Percentiles rank a stretch among this genome's conserved stretches.
phyloP scores from a whole-genome alignment of 1,140 invertebrate species.

The Zaprionus tsacasi region DNA sequence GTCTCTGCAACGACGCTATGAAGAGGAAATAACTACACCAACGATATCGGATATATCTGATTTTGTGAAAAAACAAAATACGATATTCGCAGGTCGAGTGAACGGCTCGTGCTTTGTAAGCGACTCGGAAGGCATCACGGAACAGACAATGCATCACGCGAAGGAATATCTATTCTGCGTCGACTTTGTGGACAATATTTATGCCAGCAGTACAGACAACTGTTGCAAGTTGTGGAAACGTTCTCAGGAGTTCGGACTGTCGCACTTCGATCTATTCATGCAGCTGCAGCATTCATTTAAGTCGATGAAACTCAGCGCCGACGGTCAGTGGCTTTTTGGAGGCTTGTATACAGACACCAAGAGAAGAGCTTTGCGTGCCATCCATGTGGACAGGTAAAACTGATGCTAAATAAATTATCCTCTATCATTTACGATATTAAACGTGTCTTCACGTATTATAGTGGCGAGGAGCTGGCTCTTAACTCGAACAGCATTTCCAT shows the following conservation, averaged over 20 bases:
- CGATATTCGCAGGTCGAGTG: slow-evolving; percentile 69
- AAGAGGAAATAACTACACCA: slow-evolving; percentile 55
- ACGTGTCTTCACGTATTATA: slow-evolving; percentile 11
- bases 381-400: slow-evolving; percentile 74
- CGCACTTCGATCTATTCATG: slow-evolving; percentile 62
- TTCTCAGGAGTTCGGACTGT: slow-evolving; percentile 65
- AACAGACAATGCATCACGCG: slow-evolving; percentile 63
- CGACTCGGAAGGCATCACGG: slow-evolving; percentile 54
- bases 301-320: slow-evolving; percentile 56
- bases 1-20: slow-evolving; percentile 56
- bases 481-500: slow-evolving; percentile 81
- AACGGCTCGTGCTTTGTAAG: slow-evolving; percentile 63
- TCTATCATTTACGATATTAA: background rate
- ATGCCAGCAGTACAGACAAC: slow-evolving; percentile 65
- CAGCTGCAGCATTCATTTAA: slow-evolving; percentile 62
- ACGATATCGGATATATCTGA: slow-evolving; percentile 66
- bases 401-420: too few relatives aligned
- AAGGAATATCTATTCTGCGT: slow-evolving; percentile 71
- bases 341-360: slow-evolving; percentile 65
- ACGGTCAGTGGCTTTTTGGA: slow-evolving; percentile 65
- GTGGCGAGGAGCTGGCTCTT: slow-evolving; percentile 57
- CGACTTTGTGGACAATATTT: slow-evolving; percentile 69
- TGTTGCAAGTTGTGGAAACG: slow-evolving; percentile 72
- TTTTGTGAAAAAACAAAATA: slow-evolving; percentile 72
- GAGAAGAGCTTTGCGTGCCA: slow-evolving; percentile 58